These are phyloP conservation scores for Agrilus cyanescens DNA, from an alignment of 2,888 invertebrate genomes.

Conservation along the genomic window DNA sequence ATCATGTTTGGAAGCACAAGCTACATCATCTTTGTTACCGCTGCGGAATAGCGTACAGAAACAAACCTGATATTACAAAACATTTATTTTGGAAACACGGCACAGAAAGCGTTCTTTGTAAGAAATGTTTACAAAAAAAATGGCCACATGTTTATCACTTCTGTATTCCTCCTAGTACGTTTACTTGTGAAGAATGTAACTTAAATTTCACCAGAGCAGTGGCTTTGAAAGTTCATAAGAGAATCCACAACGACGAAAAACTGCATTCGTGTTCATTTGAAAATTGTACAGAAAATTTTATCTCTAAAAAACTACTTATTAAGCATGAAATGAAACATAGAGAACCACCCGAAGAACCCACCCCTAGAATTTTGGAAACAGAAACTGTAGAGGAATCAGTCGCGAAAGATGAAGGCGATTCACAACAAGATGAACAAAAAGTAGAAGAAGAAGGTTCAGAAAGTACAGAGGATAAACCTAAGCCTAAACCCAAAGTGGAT, in stretches of 20 bases:
- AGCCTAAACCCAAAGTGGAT: conserved; percentile 43
- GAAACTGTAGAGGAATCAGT: conserved; percentile 10
- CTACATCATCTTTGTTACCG: conserved; percentile 76
- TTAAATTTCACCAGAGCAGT: conserved; percentile 64
- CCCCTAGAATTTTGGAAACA: conserved; percentile 12
- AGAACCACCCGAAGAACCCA: conserved; percentile 28
- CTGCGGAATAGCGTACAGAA: conserved; percentile 78
- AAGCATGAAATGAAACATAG: conserved; percentile 60
- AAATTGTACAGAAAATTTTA: conserved; percentile 62
- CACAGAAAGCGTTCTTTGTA: conserved; percentile 75
- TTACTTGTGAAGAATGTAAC: conserved; percentile 72
- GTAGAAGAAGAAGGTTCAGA: conserved; percentile 25
- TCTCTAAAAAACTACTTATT: conserved; percentile 63
- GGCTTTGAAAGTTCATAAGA: conserved; percentile 71
- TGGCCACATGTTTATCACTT: conserved; percentile 91
- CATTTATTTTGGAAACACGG: conserved; percentile 91
- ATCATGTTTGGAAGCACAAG: conserved; percentile 87
- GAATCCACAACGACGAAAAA: conserved; percentile 54
- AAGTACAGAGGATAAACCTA: conserved; percentile 19
- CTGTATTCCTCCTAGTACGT: conserved; percentile 67
- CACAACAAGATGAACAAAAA: conserved; percentile 11
- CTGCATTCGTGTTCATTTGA: conserved; percentile 63
- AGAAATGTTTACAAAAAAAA: conserved; percentile 76
- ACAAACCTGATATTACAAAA: conserved; percentile 78
- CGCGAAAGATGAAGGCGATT: conserved; percentile 13